Conservation (phyloP, 2,797 vertebrate species). For the Amazona finschi region DNA sequence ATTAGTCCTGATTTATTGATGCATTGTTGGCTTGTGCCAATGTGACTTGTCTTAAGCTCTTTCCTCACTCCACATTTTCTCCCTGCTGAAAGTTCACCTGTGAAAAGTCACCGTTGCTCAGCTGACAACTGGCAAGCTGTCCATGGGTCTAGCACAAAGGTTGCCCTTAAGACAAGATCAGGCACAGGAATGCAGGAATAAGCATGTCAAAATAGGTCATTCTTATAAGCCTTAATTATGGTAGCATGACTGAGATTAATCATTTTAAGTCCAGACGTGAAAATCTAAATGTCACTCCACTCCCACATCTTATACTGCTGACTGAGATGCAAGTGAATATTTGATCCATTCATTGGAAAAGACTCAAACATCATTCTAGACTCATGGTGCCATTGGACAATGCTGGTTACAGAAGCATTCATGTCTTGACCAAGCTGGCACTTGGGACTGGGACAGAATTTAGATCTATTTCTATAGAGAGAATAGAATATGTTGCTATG, state of each 20-base stretch:
- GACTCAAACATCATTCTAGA: background rate
- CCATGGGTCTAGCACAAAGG: background rate
- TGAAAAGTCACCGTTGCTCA: background rate
- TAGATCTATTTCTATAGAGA: background rate
- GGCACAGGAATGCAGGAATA: background rate
- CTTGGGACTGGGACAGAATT: background rate
- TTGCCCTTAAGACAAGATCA: background rate
- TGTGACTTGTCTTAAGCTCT: background rate
- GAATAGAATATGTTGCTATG: too few species aligned
- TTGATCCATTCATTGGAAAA: background rate
- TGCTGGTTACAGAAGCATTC: fast-evolving
- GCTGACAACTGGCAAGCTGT: background rate
- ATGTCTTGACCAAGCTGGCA: background rate
- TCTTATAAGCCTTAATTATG: background rate
- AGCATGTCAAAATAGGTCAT: background rate
- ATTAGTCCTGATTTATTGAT: background rate
- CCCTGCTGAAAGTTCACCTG: background rate
- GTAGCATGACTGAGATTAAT: background rate
- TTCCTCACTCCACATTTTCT: background rate
- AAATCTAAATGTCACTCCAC: background rate
- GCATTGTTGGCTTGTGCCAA: background rate
- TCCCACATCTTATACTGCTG: background rate
- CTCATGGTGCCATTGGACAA: fast-evolving
- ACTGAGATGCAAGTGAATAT: background rate
- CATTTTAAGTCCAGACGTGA: background rate